phyloP scores from a whole-genome alignment of 2,888 invertebrate species.

The Cephus pygmeus region DNA sequence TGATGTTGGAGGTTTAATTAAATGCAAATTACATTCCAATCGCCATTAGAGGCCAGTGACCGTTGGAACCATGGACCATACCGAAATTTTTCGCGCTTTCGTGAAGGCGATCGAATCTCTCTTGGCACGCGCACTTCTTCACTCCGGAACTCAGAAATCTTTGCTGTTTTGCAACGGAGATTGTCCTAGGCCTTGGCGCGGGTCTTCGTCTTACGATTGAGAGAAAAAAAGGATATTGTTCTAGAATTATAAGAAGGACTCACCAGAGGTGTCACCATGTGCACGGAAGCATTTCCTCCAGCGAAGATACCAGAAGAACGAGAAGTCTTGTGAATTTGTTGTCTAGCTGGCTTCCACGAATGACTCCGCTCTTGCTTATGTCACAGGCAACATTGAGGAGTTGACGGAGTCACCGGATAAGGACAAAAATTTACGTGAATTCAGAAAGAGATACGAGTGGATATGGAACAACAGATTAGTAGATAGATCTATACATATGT shows the following conservation, averaged over 20 bases:
- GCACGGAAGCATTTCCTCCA: constrained; percentile 47
- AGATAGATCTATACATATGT: not conserved
- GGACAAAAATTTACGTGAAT: not conserved
- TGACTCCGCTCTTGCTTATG: not conserved
- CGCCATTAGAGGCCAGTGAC: constrained; percentile 47
- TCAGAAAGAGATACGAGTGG: not conserved
- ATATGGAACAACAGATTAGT: not conserved
- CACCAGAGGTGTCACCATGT: constrained; percentile 57
- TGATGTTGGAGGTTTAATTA: constrained; percentile 25
- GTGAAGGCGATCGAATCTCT: not conserved
- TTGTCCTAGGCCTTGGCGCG: not conserved
- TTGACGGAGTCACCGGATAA: not conserved
- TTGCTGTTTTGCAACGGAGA: not conserved
- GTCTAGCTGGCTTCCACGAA: not conserved
- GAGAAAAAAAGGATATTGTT: not conserved
- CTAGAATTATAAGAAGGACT: constrained; percentile 30
- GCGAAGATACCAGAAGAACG: not conserved
- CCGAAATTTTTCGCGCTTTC: constrained; percentile 4
- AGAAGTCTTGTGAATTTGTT: not conserved
- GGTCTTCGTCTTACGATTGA: not conserved
- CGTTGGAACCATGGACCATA: constrained; percentile 35
- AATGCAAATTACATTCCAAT: constrained; percentile 42
- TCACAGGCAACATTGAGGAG: not conserved
- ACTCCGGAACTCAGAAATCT: not conserved
- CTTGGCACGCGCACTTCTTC: not conserved